Evolutionary conservation across 2,888 invertebrate genomes (phyloP), one percentile per base, ranked within the genome.

Genomic region (Ornithoptera alexandrae): DNA sequence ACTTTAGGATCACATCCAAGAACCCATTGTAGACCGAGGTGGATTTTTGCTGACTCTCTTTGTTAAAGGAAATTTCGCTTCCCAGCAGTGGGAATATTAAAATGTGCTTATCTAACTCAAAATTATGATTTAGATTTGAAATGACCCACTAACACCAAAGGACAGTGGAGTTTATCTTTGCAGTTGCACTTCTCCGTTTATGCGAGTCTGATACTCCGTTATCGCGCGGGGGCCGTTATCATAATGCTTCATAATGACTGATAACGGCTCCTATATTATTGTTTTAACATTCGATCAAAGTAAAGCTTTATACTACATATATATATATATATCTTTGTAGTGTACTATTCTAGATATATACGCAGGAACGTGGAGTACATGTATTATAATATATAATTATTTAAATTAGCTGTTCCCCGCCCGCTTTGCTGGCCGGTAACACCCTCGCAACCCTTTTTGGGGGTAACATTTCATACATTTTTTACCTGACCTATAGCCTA

Each of bases 141-240:
- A 15, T 68, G 56, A 69, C 64, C 59, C 64, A 64, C 56, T 64
- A 56, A 69, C 68, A 63, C 46, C 36, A 59, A 59, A 2, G 56
- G 36, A 62, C 39, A 46, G 5, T 42, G 1, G 5, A n/a, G 46
- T 61, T 15, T 70, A 61, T 69, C 6, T 20, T 62, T 67, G 65
- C 30, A 56, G 50, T 61, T 12, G 15, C 36, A 12, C 59, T 67
- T 20, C 17, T 59, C 57, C 68, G 65, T 70, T 70, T 68, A 71
- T 71, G 71, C 36, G 59, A 53, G 59, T 68, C 73, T 73, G 58
- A 71, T 71, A 73, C 70, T 60, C 18, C 12, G 30, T 46, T 66
- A 66, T 59, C 65, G 12, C 2, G 17, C 18, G 57, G 2, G 39
- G 18, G 7, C 8, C 36, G 30, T 58, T 68, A 68, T 63, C 68